Conservation (phyloP, 2,113 vertebrate species). For the Nothobranchius furzeri region DNA sequence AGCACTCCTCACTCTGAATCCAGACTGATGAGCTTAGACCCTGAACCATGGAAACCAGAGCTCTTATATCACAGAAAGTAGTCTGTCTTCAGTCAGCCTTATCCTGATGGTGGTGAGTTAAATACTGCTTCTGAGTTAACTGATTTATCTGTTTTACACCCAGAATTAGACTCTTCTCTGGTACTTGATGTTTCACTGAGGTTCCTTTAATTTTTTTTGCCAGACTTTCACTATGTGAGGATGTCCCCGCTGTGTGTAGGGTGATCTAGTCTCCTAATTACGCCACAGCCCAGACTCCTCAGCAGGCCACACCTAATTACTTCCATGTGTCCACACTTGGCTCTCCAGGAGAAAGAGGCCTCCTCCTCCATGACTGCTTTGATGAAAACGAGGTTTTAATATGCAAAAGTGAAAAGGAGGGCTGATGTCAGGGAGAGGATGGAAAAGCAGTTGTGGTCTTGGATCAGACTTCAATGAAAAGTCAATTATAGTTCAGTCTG, state of each 20-base stretch:
- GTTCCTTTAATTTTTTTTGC: constrained; percentile 37
- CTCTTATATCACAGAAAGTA: constrained; percentile 29
- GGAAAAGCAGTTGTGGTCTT: neutral
- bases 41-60: constrained; percentile 30
- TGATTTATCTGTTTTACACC: constrained; percentile 21
- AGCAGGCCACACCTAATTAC: constrained; percentile 63
- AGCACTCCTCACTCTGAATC: constrained; percentile 43
- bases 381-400: neutral
- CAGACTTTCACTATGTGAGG: constrained; percentile 55
- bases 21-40: constrained; percentile 21
- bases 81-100: constrained; percentile 20
- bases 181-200: constrained; percentile 15
- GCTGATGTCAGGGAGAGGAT: neutral
- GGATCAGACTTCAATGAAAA: neutral
- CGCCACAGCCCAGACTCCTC: constrained; percentile 56
- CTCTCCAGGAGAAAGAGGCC: constrained; percentile 41
- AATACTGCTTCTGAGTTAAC: constrained; percentile 27
- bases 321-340: constrained; percentile 67
- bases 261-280: constrained; percentile 73
- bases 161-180: constrained; percentile 4
- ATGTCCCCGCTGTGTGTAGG: constrained; percentile 68
- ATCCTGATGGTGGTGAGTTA: constrained; percentile 15
- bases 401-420: neutral
- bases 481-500: neutral
- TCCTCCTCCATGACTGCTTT: neutral